Base-by-base conservation (phyloP, 2,888 invertebrate species). In the Baronia brevicornis region DNA sequence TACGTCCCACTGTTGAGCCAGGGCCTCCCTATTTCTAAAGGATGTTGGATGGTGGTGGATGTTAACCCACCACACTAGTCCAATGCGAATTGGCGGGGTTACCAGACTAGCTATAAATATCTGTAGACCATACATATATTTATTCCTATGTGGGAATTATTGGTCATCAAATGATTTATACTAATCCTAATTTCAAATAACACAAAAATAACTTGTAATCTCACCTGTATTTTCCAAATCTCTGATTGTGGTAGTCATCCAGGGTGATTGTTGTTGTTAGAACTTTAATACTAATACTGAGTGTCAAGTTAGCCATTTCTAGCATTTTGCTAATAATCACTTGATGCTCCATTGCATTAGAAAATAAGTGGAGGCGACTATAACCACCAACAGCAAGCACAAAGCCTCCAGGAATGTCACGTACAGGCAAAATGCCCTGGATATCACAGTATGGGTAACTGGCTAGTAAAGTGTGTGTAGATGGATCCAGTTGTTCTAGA, bases 161-260 rank as follows among this genome's bases (percentile, higher is more conserved):
- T n/a, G n/a, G 33, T 21, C 36, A 31, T 35, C 38, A 43, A 43
- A 42, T 35, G 23, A 17, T 9, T 23, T 40, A 26, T 41, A 20
- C 40, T 34, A 39, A 30, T 23, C 12, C 28, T 25, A 7, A 30
- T 10, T 20, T 28, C 18, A 18, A 10, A 19, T 18, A 19, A 28
- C 20, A 14, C 36, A 37, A 36, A 31, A 27, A 28, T 31, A 32
- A 8, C 14, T 7, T 14, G n/a, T 24, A 25, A 14, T 17, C 55
- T 66, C 69, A 93, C 95, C 95, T 94, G 74, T 91, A 96, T 69
- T 95, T 94, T 41, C 98, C 98, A 67, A 99, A 91, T 63, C 97
- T 86, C 65, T 95, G 92, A 43, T 89, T 88, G 50, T 93, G 89
- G 66, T 96, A 97, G 61, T 96, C 94, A 48, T 96, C 94, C 44